These are phyloP conservation scores for Hydractinia echinata DNA, from an alignment of 30 jellyfish, hydroid and myxozoan genomes.

Conservation along the genomic window DNA sequence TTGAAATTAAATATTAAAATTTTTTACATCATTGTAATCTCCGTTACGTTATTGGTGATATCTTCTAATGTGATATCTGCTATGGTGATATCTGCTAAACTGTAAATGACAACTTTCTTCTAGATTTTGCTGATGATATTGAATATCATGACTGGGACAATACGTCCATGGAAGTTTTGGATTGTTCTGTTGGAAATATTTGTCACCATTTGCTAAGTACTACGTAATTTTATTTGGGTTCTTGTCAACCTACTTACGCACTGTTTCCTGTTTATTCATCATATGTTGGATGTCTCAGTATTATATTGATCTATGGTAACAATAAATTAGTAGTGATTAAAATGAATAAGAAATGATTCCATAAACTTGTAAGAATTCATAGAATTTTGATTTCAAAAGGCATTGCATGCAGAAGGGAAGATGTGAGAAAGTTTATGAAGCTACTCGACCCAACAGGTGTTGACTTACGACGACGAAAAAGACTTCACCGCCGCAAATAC, in stretches of 20 bases:
- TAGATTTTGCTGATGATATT: conserved; percentile 88
- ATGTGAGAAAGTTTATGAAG: too few species aligned
- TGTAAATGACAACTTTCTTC: background rate
- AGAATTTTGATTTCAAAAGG: too few species aligned
- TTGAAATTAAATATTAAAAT: too few species aligned
- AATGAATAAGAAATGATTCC: background rate
- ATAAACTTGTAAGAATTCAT: too few species aligned
- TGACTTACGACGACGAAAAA: too few species aligned
- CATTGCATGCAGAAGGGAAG: too few species aligned
- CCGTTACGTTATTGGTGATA: too few species aligned
- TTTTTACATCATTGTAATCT: too few species aligned
- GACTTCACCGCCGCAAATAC: too few species aligned
- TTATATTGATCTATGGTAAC: background rate
- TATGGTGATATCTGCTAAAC: too few species aligned
- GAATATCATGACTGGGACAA: conserved; percentile 87
- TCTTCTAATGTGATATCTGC: too few species aligned
- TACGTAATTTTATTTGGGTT: conserved; percentile 70
- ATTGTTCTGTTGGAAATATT: conserved; percentile 87
- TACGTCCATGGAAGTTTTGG: conserved; percentile 90
- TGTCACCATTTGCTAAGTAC: conserved; percentile 72
- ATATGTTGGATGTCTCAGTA: conserved; percentile 80
- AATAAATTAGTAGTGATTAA: background rate
- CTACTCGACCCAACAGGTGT: too few species aligned
- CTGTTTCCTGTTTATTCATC: conserved; percentile 41
- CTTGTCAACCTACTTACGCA: conserved; percentile 31